Evolutionary conservation across 30 jellyfish, hydroid and myxozoan species (phyloP), one percentile per base, ranked within the genome.

Genomic region (Rhopilema esculentum): DNA sequence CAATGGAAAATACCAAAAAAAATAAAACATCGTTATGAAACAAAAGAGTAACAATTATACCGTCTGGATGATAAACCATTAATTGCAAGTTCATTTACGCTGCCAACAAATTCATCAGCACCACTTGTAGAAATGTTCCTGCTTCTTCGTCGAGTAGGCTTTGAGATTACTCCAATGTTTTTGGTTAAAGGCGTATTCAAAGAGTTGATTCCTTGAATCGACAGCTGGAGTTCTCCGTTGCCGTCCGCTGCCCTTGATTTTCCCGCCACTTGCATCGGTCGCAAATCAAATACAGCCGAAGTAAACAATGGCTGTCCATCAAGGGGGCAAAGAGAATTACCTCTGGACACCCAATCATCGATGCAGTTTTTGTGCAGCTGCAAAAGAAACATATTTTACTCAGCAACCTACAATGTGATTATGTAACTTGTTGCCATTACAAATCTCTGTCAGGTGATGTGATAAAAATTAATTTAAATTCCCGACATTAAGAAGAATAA

Each of bases 321-420:
- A 32, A 84, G 24, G 20, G 92, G 92, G 32, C 92, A 84, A 20
- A 65, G 22, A 20, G 40, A 23, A 29, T 65, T 53, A 12, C 92
- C 92, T 22, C 75, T 20, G 19, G 77, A 61, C 24, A 84, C 71
- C 92, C 86, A 84, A 16, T 53, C 78, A 76, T 69, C 92, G 26
- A 71, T 84, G 32, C 92, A 84, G 33, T 70, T 49, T 4, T 76
- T 76, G 49, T 84, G 92, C 29, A 84, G 71, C 92, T 84, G n/a
- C 4, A 30, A 67, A 50, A 20, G 7, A 49, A 33, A 17, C 0
- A 50, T 7, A 57, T 1, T 62, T 66, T 28, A n/a, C 17, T 77
- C 1, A 16, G 49, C 16, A 16, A 8, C 15, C 57, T 40, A 40
- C 6, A 40, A 40, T 40, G 12, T 2, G 57, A 40, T n/a, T n/a